Evolutionary conservation across 1,140 invertebrate genomes (phyloP), one percentile per base, ranked within the genome.

Genomic region (Megalopta genalis): DNA sequence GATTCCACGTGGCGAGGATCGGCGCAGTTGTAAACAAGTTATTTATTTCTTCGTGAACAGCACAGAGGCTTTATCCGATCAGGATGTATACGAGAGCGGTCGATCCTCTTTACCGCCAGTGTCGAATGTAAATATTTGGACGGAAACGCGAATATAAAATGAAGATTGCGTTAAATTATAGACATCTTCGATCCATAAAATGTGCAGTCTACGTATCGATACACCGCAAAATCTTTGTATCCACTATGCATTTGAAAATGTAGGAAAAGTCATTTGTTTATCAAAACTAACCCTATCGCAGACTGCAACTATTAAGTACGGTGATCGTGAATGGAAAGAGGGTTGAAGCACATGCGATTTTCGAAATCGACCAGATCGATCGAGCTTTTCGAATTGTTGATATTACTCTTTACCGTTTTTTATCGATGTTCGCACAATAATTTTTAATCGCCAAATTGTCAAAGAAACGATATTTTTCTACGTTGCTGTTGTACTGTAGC

Each of bases 1-100:
- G 96, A 96, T 85, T 95, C 95, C 1, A 94, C 95, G 54, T 97
- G 96, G 96, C 88, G 91, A 63, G 92, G 90, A 59, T 91, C 91
- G 4, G 91, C 90, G 0, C 90, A 92, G 73, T 77, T 92, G 25
- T 93, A 87, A n/a, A 1, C 18, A 42, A 14, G 0, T 23, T n/a
- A n/a, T 21, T 8, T 23, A 10, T 39, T 21, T 9, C 9, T 18
- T 39, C 32, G n/a, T n/a, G 37, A 49, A 49, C 5, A 66, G 16
- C 8, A 1, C 18, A n/a, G 67, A 77, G 32, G 67, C 76, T 71
- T 25, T 32, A 63, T 9, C 10, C 39, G 68, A 42, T 77, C 59
- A 72, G 46, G 37, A 25, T 78, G 68, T 78, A 72, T 78, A 72
- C 68, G 39, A 46, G n/a, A 5, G 23, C 25, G 25, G 39, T 10